Evolutionary conservation across 1,140 invertebrate species (phyloP), one percentile per base, ranked within the genome.

Genomic region (Gerris buenoi): DNA sequence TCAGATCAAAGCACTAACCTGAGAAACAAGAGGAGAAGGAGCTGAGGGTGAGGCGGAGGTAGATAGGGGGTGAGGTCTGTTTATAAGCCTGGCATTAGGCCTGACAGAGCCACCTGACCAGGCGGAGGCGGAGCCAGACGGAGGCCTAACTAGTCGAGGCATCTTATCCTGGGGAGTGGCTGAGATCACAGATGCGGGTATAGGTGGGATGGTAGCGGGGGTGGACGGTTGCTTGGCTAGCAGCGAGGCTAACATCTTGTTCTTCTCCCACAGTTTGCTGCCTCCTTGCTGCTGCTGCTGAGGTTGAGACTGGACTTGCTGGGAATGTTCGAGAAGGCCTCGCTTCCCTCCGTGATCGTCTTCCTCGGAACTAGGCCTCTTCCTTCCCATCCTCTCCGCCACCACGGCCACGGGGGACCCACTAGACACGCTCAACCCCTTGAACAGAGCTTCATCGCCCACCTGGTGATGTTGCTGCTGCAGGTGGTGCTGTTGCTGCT

Each of bases 231-330:
- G 85, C 74, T 88, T 88, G 14, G 89, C 88, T 72, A 95, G 77
- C 66, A 95, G 76, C 60, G 86, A 86, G 14, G 91, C 90, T 68
- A 95, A 79, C 84, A 95, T 90, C 72, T 88, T 87, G 77, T 96
- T 96, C 73, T 86, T 88, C 75, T 90, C 84, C 76, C 87, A 88
- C 2, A 91, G 79, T 68, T 85, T 84, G 71, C 86, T 88, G 70
- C 83, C 33, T 82, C 64, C 80, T 80, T 23, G 76, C 74, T 56
- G 74, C 78, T n/a, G 76, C 75, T 26, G 73, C 64, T 25, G 70
- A 70, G 2, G 73, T 58, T 5, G 72, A 56, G 27, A 27, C 2
- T 15, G 18, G 26, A 27, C 25, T 18, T 59, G 23, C 15, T 58
- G 66, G 10, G 3, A 5, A 25, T 25, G 15, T 60, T 25, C 58